Evolutionary conservation across 2,888 invertebrate genomes (phyloP).

Genomic region (Coelinius sp.): DNA sequence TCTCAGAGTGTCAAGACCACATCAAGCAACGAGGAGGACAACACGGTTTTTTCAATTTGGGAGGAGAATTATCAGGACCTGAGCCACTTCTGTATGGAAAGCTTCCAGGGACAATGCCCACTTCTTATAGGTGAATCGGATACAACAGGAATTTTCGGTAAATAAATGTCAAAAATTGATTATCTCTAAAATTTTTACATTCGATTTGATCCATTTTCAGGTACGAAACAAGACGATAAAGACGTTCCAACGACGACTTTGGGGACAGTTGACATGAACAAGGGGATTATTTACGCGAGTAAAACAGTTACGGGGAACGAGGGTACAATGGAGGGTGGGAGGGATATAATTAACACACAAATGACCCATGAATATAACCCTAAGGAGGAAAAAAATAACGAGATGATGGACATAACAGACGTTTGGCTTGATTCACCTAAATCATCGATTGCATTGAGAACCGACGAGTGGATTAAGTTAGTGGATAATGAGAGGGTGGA

Average conservation of each 20-base stretch:
- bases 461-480: constrained; percentile 48
- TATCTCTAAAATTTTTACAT: background rate
- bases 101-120: constrained; percentile 62
- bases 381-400: constrained; percentile 27
- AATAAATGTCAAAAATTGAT: constrained; percentile 21
- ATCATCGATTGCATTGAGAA: constrained; percentile 42
- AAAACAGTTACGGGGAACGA: constrained; percentile 37
- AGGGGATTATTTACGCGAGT: constrained; percentile 33
- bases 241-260: constrained; percentile 58
- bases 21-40: constrained; percentile 47
- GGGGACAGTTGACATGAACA: constrained; percentile 45
- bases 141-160: constrained; percentile 62
- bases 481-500: constrained; percentile 35
- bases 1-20: constrained; percentile 24
- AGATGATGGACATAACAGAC: constrained; percentile 45
- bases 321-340: constrained; percentile 36
- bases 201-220: constrained; percentile 51
- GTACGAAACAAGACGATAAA: constrained; percentile 61
- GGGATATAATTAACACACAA: constrained; percentile 24
- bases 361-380: constrained; percentile 26
- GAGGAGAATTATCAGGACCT: constrained; percentile 82
- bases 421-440: constrained; percentile 46
- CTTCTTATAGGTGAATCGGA: constrained; percentile 68
- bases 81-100: constrained; percentile 73
- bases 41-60: constrained; percentile 55